These are phyloP conservation scores for Littorina saxatilis DNA, from an alignment of 1,140 invertebrate species.

Conservation along the genomic window DNA sequence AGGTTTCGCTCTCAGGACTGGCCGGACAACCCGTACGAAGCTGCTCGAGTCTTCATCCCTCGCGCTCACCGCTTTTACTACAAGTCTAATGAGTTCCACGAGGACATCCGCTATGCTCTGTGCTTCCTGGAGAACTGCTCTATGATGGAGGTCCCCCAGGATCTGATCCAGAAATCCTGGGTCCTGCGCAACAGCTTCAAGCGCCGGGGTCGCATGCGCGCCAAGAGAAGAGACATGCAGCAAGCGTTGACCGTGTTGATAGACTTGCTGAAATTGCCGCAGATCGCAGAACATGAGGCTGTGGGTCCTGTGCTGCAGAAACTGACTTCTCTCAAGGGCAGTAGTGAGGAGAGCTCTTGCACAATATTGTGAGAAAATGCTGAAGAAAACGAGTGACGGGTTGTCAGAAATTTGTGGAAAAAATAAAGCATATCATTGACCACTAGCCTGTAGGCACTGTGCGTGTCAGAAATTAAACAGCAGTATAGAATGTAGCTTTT, in stretches of 20 bases:
- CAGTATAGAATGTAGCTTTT: no score
- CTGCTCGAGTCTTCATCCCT: constrained; percentile 52
- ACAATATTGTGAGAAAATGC: constrained; percentile 26
- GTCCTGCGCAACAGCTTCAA: constrained; percentile 41
- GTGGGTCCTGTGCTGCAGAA: constrained; percentile 28
- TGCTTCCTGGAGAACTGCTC: constrained; percentile 52
- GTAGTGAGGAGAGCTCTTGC: constrained; percentile 1
- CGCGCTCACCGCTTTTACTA: constrained; percentile 53
- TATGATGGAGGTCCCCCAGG: constrained; percentile 28
- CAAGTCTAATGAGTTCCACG: constrained; percentile 53
- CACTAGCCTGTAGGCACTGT: no score
- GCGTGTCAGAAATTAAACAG: no score
- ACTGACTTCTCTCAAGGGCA: background rate
- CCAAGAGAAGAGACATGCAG: constrained; percentile 38
- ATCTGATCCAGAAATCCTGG: constrained; percentile 45
- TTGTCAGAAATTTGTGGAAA: no score
- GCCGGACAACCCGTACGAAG: constrained; percentile 50
- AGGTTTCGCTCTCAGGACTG: constrained; percentile 47
- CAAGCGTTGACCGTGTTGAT: constrained; percentile 35
- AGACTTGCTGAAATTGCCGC: constrained; percentile 29
- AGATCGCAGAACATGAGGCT: constrained; percentile 31
- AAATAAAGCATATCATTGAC: no score
- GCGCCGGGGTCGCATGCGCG: constrained; percentile 39
- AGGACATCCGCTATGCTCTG: constrained; percentile 49
- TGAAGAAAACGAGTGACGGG: no score